These are phyloP conservation scores for Hippoglossus hippoglossus DNA, from an alignment of 2,797 vertebrate species.

Conservation along the genomic window DNA sequence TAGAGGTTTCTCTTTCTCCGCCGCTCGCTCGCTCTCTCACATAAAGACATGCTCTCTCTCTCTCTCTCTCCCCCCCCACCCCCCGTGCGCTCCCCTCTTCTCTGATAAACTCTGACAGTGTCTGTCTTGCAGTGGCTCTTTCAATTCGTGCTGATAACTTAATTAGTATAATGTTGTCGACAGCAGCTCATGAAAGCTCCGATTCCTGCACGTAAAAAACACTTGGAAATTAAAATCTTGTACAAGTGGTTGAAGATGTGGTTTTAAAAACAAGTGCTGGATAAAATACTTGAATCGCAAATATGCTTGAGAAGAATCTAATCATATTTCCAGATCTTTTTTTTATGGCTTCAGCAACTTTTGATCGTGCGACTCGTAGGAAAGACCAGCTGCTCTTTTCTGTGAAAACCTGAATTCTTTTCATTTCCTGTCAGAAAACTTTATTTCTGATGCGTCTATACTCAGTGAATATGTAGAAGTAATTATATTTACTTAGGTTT, in stretches of 20 bases:
- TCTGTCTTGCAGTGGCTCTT: constrained; percentile 22
- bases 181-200: constrained; percentile 7
- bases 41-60: constrained; percentile 1
- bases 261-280: neutral
- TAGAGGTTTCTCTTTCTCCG: constrained; percentile 53
- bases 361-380: too few relatives aligned
- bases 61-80: neutral
- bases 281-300: neutral
- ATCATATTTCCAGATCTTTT: too few relatives aligned
- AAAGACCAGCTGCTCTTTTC: too few relatives aligned
- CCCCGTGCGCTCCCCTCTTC: too few relatives aligned
- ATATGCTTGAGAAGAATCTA: neutral
- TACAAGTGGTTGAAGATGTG: constrained; percentile 3
- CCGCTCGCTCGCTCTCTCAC: neutral
- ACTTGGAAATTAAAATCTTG: neutral
- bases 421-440: too few relatives aligned
- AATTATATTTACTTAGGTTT: too few relatives aligned
- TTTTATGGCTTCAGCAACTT: too few relatives aligned
- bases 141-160: constrained; percentile 38
- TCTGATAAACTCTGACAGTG: constrained; percentile 37
- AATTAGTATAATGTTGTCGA: constrained; percentile 42
- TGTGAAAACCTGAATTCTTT: too few relatives aligned
- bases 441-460: too few relatives aligned
- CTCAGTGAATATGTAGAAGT: too few relatives aligned
- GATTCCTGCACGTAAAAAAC: neutral